Conservation (phyloP, 35 echinoderm and acorn worm species). For the Anneissia japonica region DNA sequence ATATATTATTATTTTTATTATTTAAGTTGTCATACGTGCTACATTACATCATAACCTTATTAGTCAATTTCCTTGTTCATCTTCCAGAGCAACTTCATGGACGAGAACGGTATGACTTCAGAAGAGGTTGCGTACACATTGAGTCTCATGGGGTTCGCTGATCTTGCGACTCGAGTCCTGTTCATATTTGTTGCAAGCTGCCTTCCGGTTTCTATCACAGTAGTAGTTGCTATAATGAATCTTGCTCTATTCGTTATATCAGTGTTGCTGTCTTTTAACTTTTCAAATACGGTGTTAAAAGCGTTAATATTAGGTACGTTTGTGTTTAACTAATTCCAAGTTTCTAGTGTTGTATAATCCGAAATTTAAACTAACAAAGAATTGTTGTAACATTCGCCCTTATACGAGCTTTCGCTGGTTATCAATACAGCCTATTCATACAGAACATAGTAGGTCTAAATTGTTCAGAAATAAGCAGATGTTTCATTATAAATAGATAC, state of each 20-base stretch:
- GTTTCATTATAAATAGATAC: too few relatives aligned
- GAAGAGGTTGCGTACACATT: not conserved
- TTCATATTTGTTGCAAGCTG: not conserved
- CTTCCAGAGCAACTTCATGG: not conserved
- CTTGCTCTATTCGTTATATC: not conserved
- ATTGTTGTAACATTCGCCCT: too few relatives aligned
- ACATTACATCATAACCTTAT: too few relatives aligned
- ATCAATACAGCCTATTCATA: too few relatives aligned
- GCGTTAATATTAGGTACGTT: not conserved
- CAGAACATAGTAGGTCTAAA: too few relatives aligned
- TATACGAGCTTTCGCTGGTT: too few relatives aligned
- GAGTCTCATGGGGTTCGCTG: not conserved
- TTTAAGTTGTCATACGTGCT: too few relatives aligned
- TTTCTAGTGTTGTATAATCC: too few relatives aligned
- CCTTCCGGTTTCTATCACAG: not conserved
- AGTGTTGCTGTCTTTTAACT: not conserved
- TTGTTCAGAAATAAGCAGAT: too few relatives aligned
- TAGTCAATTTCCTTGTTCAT: not conserved
- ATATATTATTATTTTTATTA: too few relatives aligned
- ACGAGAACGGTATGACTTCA: not conserved
- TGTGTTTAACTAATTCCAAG: too few relatives aligned
- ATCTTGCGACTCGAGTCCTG: not conserved
- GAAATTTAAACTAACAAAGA: too few relatives aligned
- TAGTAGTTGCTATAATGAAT: not conserved
- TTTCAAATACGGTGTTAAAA: not conserved